Conservation (phyloP, 2,888 invertebrate species). For the Acanthococcus lagerstroemiae region DNA sequence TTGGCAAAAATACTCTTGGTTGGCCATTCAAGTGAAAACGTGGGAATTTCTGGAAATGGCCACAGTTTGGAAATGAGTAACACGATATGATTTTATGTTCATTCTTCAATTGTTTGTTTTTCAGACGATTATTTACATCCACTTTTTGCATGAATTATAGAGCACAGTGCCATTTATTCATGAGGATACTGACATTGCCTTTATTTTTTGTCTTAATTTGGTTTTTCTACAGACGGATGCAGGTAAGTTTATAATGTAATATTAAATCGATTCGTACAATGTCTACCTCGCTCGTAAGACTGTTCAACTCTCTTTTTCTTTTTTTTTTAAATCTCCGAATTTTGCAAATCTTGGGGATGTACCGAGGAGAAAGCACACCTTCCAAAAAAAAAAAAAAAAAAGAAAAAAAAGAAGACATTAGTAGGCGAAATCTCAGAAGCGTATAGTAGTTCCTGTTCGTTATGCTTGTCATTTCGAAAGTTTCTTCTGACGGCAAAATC, state of each 20-base stretch:
- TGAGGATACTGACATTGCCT: constrained; percentile 64
- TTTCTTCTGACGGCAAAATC: too few species aligned
- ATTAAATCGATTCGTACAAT: too few species aligned
- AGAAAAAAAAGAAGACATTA: too few species aligned
- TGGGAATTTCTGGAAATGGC: too few species aligned
- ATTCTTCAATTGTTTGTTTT: constrained; percentile 39
- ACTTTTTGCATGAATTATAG: constrained; percentile 66
- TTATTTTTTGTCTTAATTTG: constrained; percentile 66
- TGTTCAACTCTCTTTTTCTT: background rate
- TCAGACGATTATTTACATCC: constrained; percentile 63
- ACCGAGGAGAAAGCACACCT: too few species aligned
- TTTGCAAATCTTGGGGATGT: too few species aligned
- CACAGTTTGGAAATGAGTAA: background rate
- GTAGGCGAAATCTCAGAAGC: too few species aligned
- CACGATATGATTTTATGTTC: background rate
- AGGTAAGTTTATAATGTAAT: constrained; percentile 44
- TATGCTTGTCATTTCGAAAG: too few species aligned
- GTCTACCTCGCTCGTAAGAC: background rate
- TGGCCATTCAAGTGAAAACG: too few species aligned
- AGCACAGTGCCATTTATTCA: constrained; percentile 64
- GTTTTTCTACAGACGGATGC: constrained; percentile 58
- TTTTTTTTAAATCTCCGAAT: background rate
- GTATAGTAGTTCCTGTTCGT: too few species aligned
- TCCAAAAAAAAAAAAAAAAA: too few species aligned
- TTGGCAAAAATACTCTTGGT: too few species aligned